These are phyloP conservation scores for Neoarius graeffei DNA, from an alignment of 2,113 vertebrate species.

Conservation along the genomic window DNA sequence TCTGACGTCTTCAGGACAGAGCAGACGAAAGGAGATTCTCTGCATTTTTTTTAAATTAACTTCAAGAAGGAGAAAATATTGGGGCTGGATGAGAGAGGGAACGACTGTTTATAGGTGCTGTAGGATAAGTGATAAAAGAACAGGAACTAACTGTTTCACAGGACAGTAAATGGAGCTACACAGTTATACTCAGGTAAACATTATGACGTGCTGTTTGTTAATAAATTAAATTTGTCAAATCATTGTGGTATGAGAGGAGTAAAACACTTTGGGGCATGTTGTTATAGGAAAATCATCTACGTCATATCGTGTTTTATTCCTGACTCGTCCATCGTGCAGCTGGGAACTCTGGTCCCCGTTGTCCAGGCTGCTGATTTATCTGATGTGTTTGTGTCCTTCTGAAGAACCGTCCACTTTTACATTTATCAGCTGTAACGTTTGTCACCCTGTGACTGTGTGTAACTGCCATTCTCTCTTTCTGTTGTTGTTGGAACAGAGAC, in stretches of 20 bases:
- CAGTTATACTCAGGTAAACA: background rate
- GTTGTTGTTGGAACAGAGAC: slow-evolving; percentile 77
- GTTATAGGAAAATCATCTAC: background rate
- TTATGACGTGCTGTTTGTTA: background rate
- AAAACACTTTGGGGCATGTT: background rate
- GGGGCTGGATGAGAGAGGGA: background rate
- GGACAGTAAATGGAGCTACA: background rate
- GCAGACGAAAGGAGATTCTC: no score
- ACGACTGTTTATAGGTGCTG: background rate
- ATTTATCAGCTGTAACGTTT: slow-evolving; percentile 28
- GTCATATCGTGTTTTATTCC: background rate
- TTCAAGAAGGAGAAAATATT: background rate
- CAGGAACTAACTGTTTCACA: background rate
- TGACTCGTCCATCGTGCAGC: background rate
- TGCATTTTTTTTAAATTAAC: no score
- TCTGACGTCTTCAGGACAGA: background rate
- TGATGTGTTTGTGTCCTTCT: background rate
- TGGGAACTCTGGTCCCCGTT: background rate
- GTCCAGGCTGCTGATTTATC: background rate
- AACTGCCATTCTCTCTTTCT: background rate
- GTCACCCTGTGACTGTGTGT: background rate
- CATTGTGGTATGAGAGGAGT: background rate
- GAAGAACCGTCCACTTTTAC: background rate
- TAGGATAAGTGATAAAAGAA: background rate
- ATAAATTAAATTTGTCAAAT: background rate